Evolutionary conservation across 2,113 vertebrate genomes (phyloP).

Genomic region (Panthera leo): DNA sequence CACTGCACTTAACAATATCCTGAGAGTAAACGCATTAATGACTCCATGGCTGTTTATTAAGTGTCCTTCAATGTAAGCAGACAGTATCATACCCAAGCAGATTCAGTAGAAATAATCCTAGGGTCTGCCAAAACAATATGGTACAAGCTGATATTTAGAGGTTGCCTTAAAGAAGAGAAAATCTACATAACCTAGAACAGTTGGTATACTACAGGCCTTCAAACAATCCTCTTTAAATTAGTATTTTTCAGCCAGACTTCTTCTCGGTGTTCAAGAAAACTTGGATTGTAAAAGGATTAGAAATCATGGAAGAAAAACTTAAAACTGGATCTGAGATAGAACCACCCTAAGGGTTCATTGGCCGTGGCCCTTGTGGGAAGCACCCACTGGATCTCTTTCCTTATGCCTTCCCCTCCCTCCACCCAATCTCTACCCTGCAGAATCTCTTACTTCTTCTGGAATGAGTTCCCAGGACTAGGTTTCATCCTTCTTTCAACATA

Average conservation of each 20-base stretch:
- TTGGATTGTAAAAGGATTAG: neutral
- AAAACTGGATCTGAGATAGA: neutral
- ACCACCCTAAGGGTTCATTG: neutral
- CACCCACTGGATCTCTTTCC: neutral
- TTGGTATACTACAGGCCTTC: neutral
- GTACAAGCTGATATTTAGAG: neutral
- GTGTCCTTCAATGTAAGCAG: neutral
- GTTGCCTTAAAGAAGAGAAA: neutral
- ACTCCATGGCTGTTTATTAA: neutral
- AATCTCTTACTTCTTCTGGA: neutral
- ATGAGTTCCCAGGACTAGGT: neutral
- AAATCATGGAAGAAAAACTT: neutral
- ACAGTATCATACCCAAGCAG: neutral
- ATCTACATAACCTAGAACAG: neutral
- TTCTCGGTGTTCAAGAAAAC: neutral
- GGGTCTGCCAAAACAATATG: neutral
- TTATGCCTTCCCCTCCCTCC: neutral
- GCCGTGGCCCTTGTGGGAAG: neutral
- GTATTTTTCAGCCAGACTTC: neutral
- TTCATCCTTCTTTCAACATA: neutral
- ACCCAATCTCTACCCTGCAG: neutral
- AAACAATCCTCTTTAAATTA: neutral
- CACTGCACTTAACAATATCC: neutral
- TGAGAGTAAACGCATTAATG: neutral
- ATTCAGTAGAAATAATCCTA: neutral